phyloP scores from a whole-genome alignment of 1,140 invertebrate genomes.

The Aporrectodea caliginosa region DNA sequence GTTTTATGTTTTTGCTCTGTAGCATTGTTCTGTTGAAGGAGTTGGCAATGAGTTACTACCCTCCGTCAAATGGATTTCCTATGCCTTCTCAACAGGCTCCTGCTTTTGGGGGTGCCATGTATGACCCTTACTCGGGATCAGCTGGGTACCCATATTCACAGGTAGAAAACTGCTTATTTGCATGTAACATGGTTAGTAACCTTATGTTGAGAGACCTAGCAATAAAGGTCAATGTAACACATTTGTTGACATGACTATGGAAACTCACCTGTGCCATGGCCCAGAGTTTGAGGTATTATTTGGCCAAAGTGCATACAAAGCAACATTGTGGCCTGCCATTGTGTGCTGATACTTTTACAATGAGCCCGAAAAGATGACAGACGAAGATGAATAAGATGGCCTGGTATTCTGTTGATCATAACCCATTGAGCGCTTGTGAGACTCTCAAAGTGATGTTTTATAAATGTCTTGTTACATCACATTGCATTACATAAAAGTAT shows the following conservation, averaged over 20 bases:
- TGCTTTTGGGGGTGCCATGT: not conserved
- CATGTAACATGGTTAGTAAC: not conserved
- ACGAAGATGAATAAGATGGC: too few relatives aligned
- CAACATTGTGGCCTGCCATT: not conserved
- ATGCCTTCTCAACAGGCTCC: not conserved
- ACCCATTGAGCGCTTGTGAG: too few relatives aligned
- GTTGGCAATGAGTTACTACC: not conserved
- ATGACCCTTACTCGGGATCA: not conserved
- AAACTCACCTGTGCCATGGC: not conserved
- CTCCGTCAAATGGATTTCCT: not conserved
- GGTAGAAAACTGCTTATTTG: not conserved
- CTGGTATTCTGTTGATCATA: too few relatives aligned
- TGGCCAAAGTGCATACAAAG: not conserved
- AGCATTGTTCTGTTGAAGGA: not conserved
- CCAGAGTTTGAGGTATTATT: too few relatives aligned
- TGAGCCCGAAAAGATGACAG: too few relatives aligned
- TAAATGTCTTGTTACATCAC: too few relatives aligned
- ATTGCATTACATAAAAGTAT: too few relatives aligned
- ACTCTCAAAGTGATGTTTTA: too few relatives aligned
- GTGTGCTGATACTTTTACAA: too few relatives aligned
- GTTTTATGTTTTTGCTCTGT: not conserved
- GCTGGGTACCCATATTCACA: not conserved
- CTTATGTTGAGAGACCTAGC: not conserved
- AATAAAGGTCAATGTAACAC: not conserved
- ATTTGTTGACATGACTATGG: not conserved